Conservation (phyloP, 1,140 invertebrate genomes). For the Macrostomum lignano region DNA sequence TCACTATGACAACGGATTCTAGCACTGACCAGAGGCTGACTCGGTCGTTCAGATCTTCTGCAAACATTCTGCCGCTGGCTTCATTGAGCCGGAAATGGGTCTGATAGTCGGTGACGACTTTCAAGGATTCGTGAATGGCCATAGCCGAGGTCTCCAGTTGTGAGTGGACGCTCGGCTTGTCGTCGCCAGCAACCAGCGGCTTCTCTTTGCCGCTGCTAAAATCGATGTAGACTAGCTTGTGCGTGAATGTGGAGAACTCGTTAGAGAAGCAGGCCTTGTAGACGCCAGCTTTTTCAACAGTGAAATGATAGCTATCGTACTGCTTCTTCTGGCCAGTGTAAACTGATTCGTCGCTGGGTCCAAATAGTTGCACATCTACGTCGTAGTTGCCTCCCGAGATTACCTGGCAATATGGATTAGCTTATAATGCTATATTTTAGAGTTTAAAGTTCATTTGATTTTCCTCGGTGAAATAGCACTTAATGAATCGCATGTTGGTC, state of each 20-base stretch:
- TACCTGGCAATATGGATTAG: conserved; percentile 36
- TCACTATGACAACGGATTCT: conserved; percentile 52
- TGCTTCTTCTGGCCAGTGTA: conserved; percentile 73
- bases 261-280: conserved; percentile 83
- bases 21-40: conserved; percentile 68
- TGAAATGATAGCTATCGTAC: conserved; percentile 67
- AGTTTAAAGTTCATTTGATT: no score
- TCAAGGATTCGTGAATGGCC: conserved; percentile 57
- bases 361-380: conserved; percentile 68
- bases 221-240: conserved; percentile 95
- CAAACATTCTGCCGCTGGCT: conserved; percentile 62
- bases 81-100: conserved; percentile 79
- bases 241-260: conserved; percentile 97
- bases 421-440: background rate
- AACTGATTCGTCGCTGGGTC: conserved; percentile 55
- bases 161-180: no score
- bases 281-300: conserved; percentile 40
- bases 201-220: conserved; percentile 70
- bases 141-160: conserved; percentile 67
- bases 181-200: conserved; percentile 43
- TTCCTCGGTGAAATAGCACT: no score
- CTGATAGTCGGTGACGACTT: conserved; percentile 61
- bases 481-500: no score
- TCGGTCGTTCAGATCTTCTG: conserved; percentile 71
- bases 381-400: conserved; percentile 95